Evolutionary conservation across 1,140 invertebrate genomes (phyloP), one percentile per base, ranked within the genome.

Genomic region (Cydia strobilella): DNA sequence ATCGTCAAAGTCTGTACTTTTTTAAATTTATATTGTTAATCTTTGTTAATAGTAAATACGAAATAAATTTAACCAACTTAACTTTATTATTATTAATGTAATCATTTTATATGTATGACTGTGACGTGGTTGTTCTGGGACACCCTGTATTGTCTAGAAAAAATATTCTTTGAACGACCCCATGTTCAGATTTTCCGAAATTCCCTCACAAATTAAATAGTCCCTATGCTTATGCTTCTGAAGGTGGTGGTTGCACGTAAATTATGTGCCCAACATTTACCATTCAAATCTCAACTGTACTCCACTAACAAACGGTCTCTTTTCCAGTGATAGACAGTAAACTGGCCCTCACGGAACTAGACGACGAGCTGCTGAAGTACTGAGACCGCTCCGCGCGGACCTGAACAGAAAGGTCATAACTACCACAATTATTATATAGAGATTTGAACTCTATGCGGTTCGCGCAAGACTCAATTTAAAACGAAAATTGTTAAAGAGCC

Each of bases 281-380:
- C 25, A 12, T 12, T 66, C 63, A 6, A 66, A 66, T 3, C 5
- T 35, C 10, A 35, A 15, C 13, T 42, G 7, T 25, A 63, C n/a
- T n/a, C 5, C 10, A 35, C 13, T 74, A 59, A 66, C 23, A 51
- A 20, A n/a, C 59, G 10, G 63, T 72, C 31, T 72, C 81, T 51
- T 74, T 90, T 88, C n/a, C 88, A 92, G 90, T 83, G 89, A 92
- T 91, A 90, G 90, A 92, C 89, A 91, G 89, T 92, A 92, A 92
- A 83, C 72, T 88, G 76, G 86, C 88, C 82, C 88, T 92, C 82
- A 86, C 89, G 42, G 86, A 90, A 59, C 80, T 90, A 51, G 86
- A 87, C 77, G 86, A 89, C 74, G 86, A 90, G 54, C 76, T 90
- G 72, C 82, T 89, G 78, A 90, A 90, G 82, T 92, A 90, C 80